These are phyloP conservation scores for Tinea trinotella DNA, from an alignment of 2,888 invertebrate genomes.

Conservation along the genomic window DNA sequence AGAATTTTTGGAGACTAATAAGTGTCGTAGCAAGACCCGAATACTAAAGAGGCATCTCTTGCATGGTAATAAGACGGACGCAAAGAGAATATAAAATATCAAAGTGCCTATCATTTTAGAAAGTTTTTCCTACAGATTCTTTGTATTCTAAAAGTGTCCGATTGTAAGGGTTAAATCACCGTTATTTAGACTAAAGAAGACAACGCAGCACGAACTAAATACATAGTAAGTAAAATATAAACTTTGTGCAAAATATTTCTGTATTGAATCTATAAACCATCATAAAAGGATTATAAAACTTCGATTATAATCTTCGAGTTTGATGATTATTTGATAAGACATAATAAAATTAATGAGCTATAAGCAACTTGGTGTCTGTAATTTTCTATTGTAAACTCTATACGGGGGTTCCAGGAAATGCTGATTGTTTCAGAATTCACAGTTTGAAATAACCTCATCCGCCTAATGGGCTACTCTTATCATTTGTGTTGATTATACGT, in stretches of 20 bases:
- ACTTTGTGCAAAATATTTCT: no score
- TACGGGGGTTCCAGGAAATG: constrained; percentile 37
- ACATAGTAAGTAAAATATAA: no score
- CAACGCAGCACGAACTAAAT: no score
- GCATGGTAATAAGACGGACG: constrained; percentile 58
- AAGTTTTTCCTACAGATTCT: constrained; percentile 20
- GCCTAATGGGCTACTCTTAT: constrained; percentile 47
- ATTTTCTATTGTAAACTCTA: background rate
- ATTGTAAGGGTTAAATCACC: background rate
- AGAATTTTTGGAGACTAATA: constrained; percentile 69
- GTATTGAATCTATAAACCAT: no score
- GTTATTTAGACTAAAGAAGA: background rate
- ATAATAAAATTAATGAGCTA: no score
- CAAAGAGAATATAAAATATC: constrained; percentile 59
- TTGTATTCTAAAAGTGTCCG: background rate
- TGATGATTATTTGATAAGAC: no score
- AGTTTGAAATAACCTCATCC: constrained; percentile 41
- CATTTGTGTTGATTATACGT: constrained; percentile 63
- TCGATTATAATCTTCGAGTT: no score
- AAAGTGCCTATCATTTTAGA: constrained; percentile 50
- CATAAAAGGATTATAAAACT: no score
- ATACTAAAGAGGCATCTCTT: constrained; percentile 61
- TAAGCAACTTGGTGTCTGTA: background rate
- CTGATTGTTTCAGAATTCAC: constrained; percentile 35
- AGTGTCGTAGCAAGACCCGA: constrained; percentile 56